Evolutionary conservation across 2,888 invertebrate species (phyloP).

Genomic region (Vannuccia rotundouncinata): DNA sequence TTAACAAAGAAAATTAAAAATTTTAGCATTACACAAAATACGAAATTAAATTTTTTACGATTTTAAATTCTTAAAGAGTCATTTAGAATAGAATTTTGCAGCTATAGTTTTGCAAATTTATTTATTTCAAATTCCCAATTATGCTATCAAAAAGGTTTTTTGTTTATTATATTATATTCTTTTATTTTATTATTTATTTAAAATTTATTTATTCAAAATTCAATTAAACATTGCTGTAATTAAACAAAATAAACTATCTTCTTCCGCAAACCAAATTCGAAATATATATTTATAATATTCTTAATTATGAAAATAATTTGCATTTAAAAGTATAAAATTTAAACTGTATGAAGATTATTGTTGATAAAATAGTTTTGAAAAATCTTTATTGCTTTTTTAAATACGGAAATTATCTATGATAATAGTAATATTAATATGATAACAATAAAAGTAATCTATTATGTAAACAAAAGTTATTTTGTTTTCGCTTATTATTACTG

Average conservation of each 20-base stretch:
- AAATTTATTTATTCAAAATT: neutral
- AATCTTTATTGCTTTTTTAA: neutral
- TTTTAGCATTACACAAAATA: no score
- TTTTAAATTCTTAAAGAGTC: neutral
- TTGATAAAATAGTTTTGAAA: no score
- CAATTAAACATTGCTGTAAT: neutral
- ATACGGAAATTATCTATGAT: neutral
- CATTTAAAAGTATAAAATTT: no score
- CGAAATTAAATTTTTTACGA: neutral
- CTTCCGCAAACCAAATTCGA: constrained; percentile 15
- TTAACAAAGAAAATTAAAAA: no score
- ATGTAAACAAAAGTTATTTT: neutral
- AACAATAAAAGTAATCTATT: neutral
- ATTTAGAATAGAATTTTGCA: neutral
- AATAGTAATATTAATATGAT: neutral
- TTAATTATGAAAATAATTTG: no score
- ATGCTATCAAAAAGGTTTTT: no score
- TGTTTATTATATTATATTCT: no score
- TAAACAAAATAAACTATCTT: neutral
- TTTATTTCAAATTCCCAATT: no score
- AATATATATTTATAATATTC: no score
- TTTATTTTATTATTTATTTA: no score
- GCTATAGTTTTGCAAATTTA: neutral
- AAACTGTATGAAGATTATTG: no score
- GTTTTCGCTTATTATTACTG: neutral